phyloP scores from a whole-genome alignment of 37 sponge, comb jelly and placozoan genomes.

The Petrosia ficiformis region DNA sequence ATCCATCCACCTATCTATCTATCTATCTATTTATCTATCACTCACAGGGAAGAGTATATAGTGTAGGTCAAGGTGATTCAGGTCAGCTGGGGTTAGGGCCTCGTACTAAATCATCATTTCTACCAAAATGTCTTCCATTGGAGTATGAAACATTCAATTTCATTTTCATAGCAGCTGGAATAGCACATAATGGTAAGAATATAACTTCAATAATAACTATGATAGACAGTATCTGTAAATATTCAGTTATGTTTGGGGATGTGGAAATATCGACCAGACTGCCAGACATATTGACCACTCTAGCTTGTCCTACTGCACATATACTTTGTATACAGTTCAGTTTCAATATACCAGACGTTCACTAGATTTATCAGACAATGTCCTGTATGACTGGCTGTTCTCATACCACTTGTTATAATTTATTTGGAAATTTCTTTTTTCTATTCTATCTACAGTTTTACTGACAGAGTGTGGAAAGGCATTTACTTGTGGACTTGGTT shows the following conservation, averaged over 20 bases:
- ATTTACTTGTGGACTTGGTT: constrained; percentile 60
- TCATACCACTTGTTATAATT: constrained; percentile 1
- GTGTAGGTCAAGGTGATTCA: constrained; percentile 53
- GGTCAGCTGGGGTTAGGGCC: constrained; percentile 73
- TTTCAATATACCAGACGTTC: no score
- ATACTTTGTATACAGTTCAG: no score
- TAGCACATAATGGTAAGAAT: constrained; percentile 59
- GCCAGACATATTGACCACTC: no score
- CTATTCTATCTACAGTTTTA: constrained; percentile 20
- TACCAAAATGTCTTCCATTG: constrained; percentile 39
- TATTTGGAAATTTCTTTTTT: not conserved
- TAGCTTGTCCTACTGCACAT: no score
- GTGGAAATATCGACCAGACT: no score
- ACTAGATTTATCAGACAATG: no score
- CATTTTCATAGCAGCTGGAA: constrained; percentile 42
- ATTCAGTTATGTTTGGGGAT: no score
- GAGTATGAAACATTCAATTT: constrained; percentile 27
- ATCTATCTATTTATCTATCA: not conserved
- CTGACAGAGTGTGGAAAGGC: constrained; percentile 45
- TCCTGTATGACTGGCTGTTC: no score
- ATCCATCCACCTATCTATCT: no score
- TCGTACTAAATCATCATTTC: not conserved
- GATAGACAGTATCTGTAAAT: no score
- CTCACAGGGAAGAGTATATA: constrained; percentile 55
- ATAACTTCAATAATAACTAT: not conserved